These are phyloP conservation scores for Torymus tubicola DNA, from an alignment of 2,888 invertebrate genomes.

Conservation along the genomic window DNA sequence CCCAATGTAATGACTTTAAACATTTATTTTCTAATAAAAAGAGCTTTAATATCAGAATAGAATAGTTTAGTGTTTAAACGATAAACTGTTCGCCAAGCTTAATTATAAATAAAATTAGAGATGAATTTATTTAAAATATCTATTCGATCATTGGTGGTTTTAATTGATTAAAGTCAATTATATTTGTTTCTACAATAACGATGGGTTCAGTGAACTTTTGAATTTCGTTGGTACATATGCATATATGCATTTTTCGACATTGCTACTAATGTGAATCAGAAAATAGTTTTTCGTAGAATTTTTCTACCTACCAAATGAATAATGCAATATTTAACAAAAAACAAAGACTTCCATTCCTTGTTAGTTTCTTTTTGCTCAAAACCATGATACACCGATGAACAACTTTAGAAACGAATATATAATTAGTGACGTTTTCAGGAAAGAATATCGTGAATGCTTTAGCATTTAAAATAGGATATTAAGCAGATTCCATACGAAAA, in stretches of 20 bases:
- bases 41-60: too few relatives aligned
- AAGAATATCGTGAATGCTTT: neutral
- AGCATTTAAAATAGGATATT: too few relatives aligned
- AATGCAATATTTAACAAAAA: constrained; percentile 12
- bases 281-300: constrained; percentile 24
- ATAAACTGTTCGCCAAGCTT: too few relatives aligned
- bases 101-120: too few relatives aligned
- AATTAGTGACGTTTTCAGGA: neutral
- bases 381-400: too few relatives aligned
- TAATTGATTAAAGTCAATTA: neutral
- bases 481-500: too few relatives aligned
- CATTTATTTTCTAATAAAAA: too few relatives aligned
- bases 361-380: too few relatives aligned
- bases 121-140: too few relatives aligned
- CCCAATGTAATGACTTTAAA: too few relatives aligned
- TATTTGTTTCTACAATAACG: neutral
- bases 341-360: too few relatives aligned
- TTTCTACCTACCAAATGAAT: constrained; percentile 20
- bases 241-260: constrained; percentile 15
- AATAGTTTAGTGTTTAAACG: too few relatives aligned
- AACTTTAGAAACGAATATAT: neutral
- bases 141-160: neutral
- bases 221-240: neutral
- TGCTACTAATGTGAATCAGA: neutral
- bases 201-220: constrained; percentile 14